These are phyloP conservation scores for Chunga burmeisteri DNA, from an alignment of 2,113 vertebrate species.

Conservation along the genomic window DNA sequence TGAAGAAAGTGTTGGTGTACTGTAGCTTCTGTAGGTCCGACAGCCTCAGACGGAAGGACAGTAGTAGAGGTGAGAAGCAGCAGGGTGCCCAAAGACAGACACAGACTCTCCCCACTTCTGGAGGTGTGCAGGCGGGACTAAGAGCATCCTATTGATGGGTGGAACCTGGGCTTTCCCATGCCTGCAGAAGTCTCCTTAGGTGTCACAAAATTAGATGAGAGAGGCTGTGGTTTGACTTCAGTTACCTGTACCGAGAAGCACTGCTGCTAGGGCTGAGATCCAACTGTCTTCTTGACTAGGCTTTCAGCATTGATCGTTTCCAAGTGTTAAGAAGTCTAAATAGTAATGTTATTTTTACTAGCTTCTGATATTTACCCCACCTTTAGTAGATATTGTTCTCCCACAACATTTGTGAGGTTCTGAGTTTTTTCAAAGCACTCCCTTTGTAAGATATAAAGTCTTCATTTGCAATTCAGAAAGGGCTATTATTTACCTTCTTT, in stretches of 20 bases:
- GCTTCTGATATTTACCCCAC: neutral
- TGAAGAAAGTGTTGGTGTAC: neutral
- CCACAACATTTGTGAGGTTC: neutral
- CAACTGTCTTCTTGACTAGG: neutral
- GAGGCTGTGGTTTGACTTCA: neutral
- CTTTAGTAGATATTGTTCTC: neutral
- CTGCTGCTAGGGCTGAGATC: neutral
- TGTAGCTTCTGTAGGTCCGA: neutral
- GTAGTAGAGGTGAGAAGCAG: neutral
- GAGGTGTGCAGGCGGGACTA: neutral
- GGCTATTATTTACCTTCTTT: neutral
- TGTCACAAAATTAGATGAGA: slow-evolving; percentile 2
- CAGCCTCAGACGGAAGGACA: rapidly evolving
- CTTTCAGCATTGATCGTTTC: neutral
- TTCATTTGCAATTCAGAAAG: neutral
- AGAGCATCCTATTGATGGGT: neutral
- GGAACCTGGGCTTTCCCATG: neutral
- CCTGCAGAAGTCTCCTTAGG: neutral
- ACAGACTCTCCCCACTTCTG: neutral
- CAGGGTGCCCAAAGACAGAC: neutral
- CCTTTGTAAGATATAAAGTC: neutral
- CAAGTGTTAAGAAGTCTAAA: neutral
- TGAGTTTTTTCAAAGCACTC: neutral
- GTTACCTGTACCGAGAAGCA: neutral
- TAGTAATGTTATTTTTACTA: neutral